Evolutionary conservation across 53 echinoderm and acorn worm species (phyloP).

Genomic region (Holothuria scabra): DNA sequence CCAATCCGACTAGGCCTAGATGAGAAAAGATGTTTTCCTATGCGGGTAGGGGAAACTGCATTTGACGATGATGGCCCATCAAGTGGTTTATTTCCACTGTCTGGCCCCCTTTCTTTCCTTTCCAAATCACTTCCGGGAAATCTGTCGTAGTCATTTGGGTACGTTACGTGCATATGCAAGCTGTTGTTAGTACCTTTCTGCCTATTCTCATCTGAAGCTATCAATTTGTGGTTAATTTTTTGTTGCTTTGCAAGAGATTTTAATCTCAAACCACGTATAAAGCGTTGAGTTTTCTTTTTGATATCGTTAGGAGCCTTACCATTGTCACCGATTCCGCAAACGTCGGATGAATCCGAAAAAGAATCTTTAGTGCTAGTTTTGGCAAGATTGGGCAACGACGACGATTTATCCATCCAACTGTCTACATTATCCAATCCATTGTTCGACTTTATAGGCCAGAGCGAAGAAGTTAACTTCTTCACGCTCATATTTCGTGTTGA

Average conservation of each 20-base stretch:
- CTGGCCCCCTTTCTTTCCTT: background rate
- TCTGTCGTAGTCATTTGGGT: conserved; percentile 18
- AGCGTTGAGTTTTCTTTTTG: too few relatives aligned
- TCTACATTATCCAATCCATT: background rate
- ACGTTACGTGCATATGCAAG: background rate
- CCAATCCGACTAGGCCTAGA: background rate
- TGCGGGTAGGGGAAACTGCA: background rate
- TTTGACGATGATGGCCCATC: background rate
- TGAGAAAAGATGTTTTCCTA: conserved; percentile 12
- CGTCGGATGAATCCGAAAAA: too few relatives aligned
- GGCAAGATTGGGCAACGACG: conserved; percentile 28
- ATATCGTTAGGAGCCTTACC: too few relatives aligned
- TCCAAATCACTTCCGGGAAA: conserved; percentile 34
- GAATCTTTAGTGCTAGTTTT: background rate
- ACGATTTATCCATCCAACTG: background rate
- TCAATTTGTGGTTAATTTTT: background rate
- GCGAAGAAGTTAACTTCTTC: background rate
- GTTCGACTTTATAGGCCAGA: background rate
- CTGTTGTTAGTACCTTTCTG: background rate
- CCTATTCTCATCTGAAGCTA: background rate
- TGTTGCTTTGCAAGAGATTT: background rate
- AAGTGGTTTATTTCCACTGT: background rate
- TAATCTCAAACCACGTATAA: background rate
- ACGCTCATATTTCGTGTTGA: background rate
- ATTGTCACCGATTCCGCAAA: too few relatives aligned